Evolutionary conservation across 2,888 invertebrate genomes (phyloP).

Genomic region (Digitonthophagus gazella): DNA sequence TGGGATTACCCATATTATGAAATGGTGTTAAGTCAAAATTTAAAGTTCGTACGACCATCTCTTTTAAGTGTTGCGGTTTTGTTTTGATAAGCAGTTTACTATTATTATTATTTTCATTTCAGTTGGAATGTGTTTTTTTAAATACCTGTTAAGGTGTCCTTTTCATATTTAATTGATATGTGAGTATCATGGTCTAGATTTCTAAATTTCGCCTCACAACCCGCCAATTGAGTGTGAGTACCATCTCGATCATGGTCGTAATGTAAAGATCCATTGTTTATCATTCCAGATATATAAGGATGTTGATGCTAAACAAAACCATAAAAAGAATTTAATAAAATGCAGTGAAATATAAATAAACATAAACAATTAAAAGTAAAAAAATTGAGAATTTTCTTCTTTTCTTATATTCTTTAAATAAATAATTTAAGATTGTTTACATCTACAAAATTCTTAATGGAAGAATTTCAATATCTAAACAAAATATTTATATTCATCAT

Average conservation of each 20-base stretch:
- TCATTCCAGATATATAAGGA: slow-evolving; percentile 97
- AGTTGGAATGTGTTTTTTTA: no score
- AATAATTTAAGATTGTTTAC: no score
- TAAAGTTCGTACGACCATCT: neutral
- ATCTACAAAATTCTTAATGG: no score
- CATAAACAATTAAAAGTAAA: no score
- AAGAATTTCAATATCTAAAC: slow-evolving; percentile 20
- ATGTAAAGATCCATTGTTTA: slow-evolving; percentile 91
- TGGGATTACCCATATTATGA: no score
- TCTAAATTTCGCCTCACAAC: slow-evolving; percentile 94
- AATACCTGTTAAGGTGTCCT: slow-evolving; percentile 80
- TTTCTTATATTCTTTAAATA: no score
- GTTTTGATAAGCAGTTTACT: neutral
- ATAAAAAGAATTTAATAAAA: no score
- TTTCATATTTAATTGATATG: slow-evolving; percentile 86
- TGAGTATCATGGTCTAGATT: slow-evolving; percentile 89
- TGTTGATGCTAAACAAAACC: slow-evolving; percentile 78
- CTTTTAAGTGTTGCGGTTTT: neutral
- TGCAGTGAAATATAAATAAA: no score
- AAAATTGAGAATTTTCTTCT: no score
- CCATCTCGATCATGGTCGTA: slow-evolving; percentile 99
- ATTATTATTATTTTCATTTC: neutral
- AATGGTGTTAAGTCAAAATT: neutral
- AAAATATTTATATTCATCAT: slow-evolving; percentile 16
- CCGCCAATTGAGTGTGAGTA: slow-evolving; percentile 94